These are phyloP conservation scores for Fragum whitleyi DNA, from an alignment of 2,888 invertebrate genomes.

Conservation along the genomic window DNA sequence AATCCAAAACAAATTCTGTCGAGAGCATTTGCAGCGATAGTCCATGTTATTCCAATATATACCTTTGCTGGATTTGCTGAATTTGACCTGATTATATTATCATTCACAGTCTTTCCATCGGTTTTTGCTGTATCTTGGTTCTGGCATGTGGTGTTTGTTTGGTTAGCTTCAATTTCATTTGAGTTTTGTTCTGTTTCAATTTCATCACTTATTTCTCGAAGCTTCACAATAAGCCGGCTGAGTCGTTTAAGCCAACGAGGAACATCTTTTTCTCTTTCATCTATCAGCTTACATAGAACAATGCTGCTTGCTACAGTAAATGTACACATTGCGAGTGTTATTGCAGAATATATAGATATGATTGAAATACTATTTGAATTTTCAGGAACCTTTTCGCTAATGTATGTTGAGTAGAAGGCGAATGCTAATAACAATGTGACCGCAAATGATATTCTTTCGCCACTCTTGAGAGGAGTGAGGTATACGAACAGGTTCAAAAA, in stretches of 20 bases:
- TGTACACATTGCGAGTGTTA: not conserved
- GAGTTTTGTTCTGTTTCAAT: too few relatives aligned
- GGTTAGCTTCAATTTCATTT: too few relatives aligned
- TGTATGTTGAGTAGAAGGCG: not conserved
- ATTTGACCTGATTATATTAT: too few relatives aligned
- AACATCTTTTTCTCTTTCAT: not conserved
- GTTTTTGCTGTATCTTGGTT: too few relatives aligned
- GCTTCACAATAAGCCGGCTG: not conserved
- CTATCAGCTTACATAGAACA: not conserved
- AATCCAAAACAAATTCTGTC: not conserved
- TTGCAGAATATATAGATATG: not conserved
- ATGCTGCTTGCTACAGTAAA: not conserved
- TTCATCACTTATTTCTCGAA: not conserved
- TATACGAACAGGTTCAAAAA: not conserved
- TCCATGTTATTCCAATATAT: not conserved
- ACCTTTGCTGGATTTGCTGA: too few relatives aligned
- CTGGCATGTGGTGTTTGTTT: too few relatives aligned
- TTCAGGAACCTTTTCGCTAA: conserved; percentile 3
- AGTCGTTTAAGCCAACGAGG: not conserved
- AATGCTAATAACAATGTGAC: conserved; percentile 2
- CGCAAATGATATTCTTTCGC: conserved; percentile 8
- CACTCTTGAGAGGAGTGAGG: not conserved
- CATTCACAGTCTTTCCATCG: too few relatives aligned
- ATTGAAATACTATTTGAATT: not conserved
- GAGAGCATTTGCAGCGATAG: not conserved